Percentiles rank a stretch among this genome's conserved stretches.
Evolutionary conservation across 2,888 invertebrate species (phyloP).

Genomic region (Dascillus cervinus): DNA sequence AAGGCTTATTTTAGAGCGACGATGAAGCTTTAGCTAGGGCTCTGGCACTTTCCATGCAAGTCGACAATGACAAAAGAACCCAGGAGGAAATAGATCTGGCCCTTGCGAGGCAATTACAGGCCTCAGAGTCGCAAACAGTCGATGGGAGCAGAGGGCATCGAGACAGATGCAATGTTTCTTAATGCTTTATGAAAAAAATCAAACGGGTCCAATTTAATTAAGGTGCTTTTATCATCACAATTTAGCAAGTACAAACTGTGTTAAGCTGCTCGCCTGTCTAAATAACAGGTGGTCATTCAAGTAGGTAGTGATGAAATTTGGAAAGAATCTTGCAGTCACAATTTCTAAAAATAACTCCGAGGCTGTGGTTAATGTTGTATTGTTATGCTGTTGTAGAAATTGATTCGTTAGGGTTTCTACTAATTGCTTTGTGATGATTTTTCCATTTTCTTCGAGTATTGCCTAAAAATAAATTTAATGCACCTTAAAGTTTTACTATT

Average conservation of each 20-base stretch:
- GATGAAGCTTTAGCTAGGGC: constrained; percentile 88
- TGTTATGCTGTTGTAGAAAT: constrained; percentile 33
- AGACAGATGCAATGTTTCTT: constrained; percentile 44
- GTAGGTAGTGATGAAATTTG: constrained; percentile 60
- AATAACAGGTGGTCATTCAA: constrained; percentile 56
- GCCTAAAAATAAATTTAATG: constrained; percentile 46
- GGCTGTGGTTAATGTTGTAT: constrained; percentile 19
- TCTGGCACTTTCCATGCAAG: constrained; percentile 64
- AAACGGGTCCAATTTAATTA: no score
- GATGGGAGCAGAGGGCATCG: constrained; percentile 24
- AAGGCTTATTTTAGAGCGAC: constrained; percentile 62
- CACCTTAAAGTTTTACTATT: no score
- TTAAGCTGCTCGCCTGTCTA: no score
- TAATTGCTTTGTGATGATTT: constrained; percentile 44
- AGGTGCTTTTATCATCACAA: no score
- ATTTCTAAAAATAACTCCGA: constrained; percentile 52
- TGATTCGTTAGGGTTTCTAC: constrained; percentile 44
- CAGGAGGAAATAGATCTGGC: constrained; percentile 42
- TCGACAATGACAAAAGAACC: constrained; percentile 24
- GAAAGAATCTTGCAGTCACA: constrained; percentile 50
- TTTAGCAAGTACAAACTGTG: no score
- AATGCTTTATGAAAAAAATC: no score
- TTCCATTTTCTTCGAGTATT: constrained; percentile 46
- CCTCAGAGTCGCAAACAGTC: constrained; percentile 19
- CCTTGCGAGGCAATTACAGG: constrained; percentile 47